Evolutionary conservation across 2,888 invertebrate genomes (phyloP), one percentile per base, ranked within the genome.

Genomic region (Rhamphomyia laevipes): DNA sequence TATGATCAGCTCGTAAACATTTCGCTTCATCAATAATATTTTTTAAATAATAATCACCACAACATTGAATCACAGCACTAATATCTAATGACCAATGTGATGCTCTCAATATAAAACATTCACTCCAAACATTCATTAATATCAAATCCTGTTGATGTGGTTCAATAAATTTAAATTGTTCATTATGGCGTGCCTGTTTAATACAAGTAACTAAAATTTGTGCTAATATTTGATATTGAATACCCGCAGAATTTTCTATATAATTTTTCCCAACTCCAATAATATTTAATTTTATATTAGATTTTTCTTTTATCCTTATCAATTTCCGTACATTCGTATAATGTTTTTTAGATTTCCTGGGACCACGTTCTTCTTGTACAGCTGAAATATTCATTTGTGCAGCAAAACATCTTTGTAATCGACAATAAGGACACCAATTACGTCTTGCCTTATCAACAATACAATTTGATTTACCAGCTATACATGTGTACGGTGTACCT

Each of bases 391-490:
- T 88, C 90, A 90, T 90, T 55, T 78, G 76, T 43, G 84, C 84
- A 2, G 76, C 67, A 55, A 87, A 78, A 61, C 90, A 91, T 59
- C 84, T 82, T 61, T 83, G 81, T 15, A 90, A 73, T 35, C 90
- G 75, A 62, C 90, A 91, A 60, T 80, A 82, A 0, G 90, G 88
- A 66, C 90, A 91, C 90, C 89, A 90, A 68, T 91, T 91, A 53
- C 90, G 70, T 46, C 88, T 71, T 0, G 85, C 81, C 69, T 87
- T 88, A 68, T 91, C 89, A 45, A 91, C 76, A 1, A 80, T 69
- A 62, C 90, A 91, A 51, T 74, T 73, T 13, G 84, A 83, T 52
- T 78, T 81, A 2, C 84, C 84, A 52, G 85, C 82, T 56, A 88
- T 88, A 66, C 90, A 90, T 23, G 80, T 77, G 63, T 88, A 90